Evolutionary conservation across 2,888 invertebrate species (phyloP), one percentile per base, ranked within the genome.

Genomic region (Drosophila barbarae): DNA sequence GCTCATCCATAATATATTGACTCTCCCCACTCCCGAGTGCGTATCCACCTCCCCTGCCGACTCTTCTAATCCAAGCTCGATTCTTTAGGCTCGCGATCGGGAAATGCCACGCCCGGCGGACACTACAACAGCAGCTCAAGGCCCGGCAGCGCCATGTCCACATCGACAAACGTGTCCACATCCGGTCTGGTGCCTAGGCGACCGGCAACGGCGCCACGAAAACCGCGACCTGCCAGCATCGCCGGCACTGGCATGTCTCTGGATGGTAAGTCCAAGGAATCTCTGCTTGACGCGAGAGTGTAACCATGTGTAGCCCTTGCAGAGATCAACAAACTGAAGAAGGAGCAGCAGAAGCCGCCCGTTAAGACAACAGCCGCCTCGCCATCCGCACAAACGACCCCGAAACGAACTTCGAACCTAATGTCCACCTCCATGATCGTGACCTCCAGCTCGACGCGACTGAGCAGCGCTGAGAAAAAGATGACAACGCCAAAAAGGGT

Each of bases 111-210:
- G 71, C 94, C 94, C 70, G 89, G 89, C 71, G 89, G 89, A 87
- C 91, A 93, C 92, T 76, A 87, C 53, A 89, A 85, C 80, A 92
- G 93, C 80, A 92, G 93, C 70, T 96, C 96, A 79, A 92, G 96
- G 88, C 96, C 96, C 72, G 94, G 94, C 89, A 96, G 96, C 91
- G 95, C 96, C 80, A 92, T 96, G 91, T 96, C 94, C 88, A 89
- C 92, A 91, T 94, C 94, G 88, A 92, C 92, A 87, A 92, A 92
- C 87, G 92, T 88, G 79, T 88, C 93, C 85, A 91, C 92, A 71
- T 90, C 91, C 42, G 91, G 91, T 77, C 90, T 91, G 61, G 90
- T 92, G 71, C 91, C 94, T 84, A 91, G 93, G 84, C 91, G 91
- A 81, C 92, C 92, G 86, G 90, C 92, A 28, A 87, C 87, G 86